Evolutionary conservation across 2,888 invertebrate species (phyloP).

Genomic region (Synergus japonicus): DNA sequence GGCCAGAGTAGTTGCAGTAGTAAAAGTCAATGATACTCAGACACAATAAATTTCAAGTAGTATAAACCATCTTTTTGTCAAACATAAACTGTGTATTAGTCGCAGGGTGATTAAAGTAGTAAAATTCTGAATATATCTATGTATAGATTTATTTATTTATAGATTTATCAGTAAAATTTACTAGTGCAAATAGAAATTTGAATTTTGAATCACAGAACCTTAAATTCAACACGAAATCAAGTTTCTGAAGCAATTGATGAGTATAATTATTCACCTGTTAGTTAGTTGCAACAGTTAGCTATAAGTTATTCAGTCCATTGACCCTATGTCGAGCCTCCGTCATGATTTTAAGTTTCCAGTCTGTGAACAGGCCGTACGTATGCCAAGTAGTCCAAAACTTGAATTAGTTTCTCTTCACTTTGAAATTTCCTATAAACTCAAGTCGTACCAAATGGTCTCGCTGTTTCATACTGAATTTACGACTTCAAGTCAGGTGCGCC

Average conservation of each 20-base stretch:
- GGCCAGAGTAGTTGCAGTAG: neutral
- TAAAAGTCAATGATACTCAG: neutral
- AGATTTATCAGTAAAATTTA: neutral
- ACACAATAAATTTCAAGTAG: too few relatives aligned
- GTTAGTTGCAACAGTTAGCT: neutral
- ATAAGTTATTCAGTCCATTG: neutral
- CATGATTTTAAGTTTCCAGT: slow-evolving; percentile 56
- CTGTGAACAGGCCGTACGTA: slow-evolving; percentile 52
- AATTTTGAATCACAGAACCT: neutral
- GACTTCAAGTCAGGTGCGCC: slow-evolving; percentile 30
- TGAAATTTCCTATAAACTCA: slow-evolving; percentile 56
- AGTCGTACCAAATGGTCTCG: slow-evolving; percentile 7
- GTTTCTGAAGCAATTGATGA: neutral
- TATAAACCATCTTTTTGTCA: too few relatives aligned
- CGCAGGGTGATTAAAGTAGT: too few relatives aligned
- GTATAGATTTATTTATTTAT: neutral
- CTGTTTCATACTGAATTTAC: slow-evolving; percentile 30
- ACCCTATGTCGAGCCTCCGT: neutral
- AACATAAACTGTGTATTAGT: too few relatives aligned
- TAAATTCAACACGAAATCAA: neutral
- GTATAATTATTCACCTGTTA: neutral
- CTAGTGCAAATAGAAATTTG: neutral
- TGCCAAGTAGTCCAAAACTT: slow-evolving; percentile 63
- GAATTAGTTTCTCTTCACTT: slow-evolving; percentile 66
- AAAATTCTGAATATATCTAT: neutral